Base-by-base conservation (phyloP, 1,140 invertebrate species). In the Diprion similis region DNA sequence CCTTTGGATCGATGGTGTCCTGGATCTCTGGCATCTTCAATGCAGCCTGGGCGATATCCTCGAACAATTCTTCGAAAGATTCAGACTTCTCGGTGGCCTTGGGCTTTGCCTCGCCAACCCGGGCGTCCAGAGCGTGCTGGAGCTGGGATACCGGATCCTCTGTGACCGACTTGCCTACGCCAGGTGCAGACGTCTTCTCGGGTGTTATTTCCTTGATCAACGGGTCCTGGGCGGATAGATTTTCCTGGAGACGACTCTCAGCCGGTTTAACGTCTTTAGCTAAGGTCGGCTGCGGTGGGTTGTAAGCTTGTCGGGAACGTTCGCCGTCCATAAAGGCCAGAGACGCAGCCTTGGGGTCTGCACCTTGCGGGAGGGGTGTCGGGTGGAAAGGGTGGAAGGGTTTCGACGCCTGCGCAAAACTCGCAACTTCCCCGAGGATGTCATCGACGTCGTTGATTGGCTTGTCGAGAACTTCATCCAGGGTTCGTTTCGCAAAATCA, bases 281-380 rank as follows among this genome's bases (percentile, higher is more conserved):
- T 37, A 37, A 37, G 24, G 24, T 37, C 24, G 24, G 17, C 17
- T 64, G 59, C 13, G 13, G 8, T 17, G 59, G 13, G 59, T 64
- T 17, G 8, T 64, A 64, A 15, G 13, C 59, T 64, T 17, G 59
- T 17, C 0, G 67, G 11, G 69, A 13, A 10, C 78, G 77, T 68
- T 85, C 83, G 78, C 85, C 86, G 46, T 89, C 89, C 70, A 89
- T 85, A 78, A 91, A 91, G 68, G 84, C 88, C 84, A 90, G 86
- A 19, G 87, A 86, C 46, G 86, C 86, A 46, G 77, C 73, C 70
- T 84, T 87, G 13, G 85, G 75, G 71, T 89, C 85, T 19, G 80
- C 77, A 37, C 76, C 73, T 76, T 78, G 68, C 76, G 59, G 59
- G 2, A 64, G 24, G 24, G 24, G 24, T 37, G 24, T 37, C 24